These are phyloP conservation scores for Homarus gammarus DNA, from an alignment of 2,888 invertebrate genomes.

Conservation along the genomic window DNA sequence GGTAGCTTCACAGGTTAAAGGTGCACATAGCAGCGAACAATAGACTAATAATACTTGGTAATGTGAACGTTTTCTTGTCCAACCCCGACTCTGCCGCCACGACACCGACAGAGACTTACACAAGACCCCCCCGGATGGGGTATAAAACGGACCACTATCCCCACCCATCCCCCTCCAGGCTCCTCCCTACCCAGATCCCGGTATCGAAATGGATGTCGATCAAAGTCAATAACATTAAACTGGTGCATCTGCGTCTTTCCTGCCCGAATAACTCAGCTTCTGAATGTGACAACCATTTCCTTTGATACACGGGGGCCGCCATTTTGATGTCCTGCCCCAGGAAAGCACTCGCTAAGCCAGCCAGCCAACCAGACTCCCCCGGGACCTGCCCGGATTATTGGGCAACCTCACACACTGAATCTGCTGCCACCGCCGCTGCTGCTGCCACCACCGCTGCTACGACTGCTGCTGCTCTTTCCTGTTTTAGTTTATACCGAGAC, in stretches of 20 bases:
- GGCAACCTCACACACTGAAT: background rate
- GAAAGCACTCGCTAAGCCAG: slow-evolving; percentile 41
- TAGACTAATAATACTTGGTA: slow-evolving; percentile 37
- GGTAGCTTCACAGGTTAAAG: slow-evolving; percentile 35
- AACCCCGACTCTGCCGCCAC: no score
- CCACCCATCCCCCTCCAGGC: background rate
- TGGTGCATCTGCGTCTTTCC: slow-evolving; percentile 58
- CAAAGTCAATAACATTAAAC: slow-evolving; percentile 66
- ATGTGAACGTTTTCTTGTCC: slow-evolving; percentile 26
- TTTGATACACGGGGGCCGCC: slow-evolving; percentile 47
- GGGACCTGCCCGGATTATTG: slow-evolving; percentile 4
- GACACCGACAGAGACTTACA: no score
- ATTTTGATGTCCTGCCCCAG: slow-evolving; percentile 43
- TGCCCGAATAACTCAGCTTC: slow-evolving; percentile 56
- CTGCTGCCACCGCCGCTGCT: background rate
- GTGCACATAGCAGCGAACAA: slow-evolving; percentile 42
- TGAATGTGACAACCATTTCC: slow-evolving; percentile 62
- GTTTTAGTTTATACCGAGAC: background rate
- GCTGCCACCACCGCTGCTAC: background rate
- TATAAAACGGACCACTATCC: background rate
- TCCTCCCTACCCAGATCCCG: slow-evolving; percentile 12
- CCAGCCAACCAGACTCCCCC: slow-evolving; percentile 10
- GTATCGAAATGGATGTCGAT: slow-evolving; percentile 66
- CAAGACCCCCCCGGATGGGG: no score
- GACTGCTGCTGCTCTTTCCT: background rate